Evolutionary conservation across 2,113 vertebrate genomes (phyloP), one percentile per base, ranked within the genome.

Genomic region (Damaliscus lunatus): DNA sequence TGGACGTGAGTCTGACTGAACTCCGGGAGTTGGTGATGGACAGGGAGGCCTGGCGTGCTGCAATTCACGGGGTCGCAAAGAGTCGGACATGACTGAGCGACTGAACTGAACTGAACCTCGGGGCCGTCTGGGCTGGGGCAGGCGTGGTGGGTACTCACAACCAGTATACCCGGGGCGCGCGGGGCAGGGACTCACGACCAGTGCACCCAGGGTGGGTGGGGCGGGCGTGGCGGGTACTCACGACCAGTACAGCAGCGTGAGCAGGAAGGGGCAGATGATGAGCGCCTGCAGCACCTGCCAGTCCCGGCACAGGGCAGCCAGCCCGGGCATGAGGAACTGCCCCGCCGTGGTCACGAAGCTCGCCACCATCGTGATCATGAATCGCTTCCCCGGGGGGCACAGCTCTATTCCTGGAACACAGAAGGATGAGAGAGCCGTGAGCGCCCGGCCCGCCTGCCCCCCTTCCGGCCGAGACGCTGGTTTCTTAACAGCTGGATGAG

Each of bases 281-380:
- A 99, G 98, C 0, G 99, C 99, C 98, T 99, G 99, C 82, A 99
- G 99, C 95, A 99, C 99, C 99, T 99, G 99, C 99, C 99, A 99
- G 98, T 99, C 99, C 78, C 99, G 99, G 98, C 99, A 99, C 95
- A 99, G 99, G 3, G 99, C 99, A 5, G 99, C 99, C 98, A 99
- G 99, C 21, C 99, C 99, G 0, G 99, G 99, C 99, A 99, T 99
- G 95, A 99, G 99, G 89, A 99, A 99, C 98, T 99, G 99, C 91
- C 99, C 99, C 0, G 99, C 99, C 98, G 99, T 99, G 98, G 99
- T 99, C 71, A 99, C 99, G 97, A 99, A 99, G 97, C 99, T 99
- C 0, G 99, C 99, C 99, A 99, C 99, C 99, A 99, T 99, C 31
- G 99, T 99, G 99, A 99, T 99, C 99, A 99, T 99, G 99, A 99